These are phyloP conservation scores for Drosophila paucipuncta DNA, from an alignment of 2,888 invertebrate species.

Conservation along the genomic window DNA sequence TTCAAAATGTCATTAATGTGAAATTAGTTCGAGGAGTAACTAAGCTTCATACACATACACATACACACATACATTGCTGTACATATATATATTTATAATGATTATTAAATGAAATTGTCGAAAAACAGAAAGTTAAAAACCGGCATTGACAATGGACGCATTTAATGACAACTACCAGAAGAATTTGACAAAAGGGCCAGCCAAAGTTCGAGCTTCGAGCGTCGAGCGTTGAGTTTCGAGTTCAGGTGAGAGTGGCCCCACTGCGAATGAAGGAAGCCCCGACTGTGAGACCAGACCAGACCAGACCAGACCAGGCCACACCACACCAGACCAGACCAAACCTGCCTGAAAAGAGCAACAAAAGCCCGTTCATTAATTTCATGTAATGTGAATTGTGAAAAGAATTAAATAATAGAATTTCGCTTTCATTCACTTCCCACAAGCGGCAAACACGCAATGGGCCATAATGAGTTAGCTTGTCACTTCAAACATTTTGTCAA, in stretches of 20 bases:
- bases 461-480: conserved; percentile 51
- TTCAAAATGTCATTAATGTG: conserved; percentile 5
- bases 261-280: conserved; percentile 13
- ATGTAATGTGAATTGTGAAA: conserved; percentile 75
- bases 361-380: conserved; percentile 66
- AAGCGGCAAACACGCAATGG: conserved; percentile 63
- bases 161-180: conserved; percentile 64
- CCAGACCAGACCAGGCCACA: conserved; percentile 3
- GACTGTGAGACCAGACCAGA: conserved; percentile 6
- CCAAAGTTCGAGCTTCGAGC: conserved; percentile 6
- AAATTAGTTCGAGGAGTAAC: not conserved
- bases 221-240: conserved; percentile 13
- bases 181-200: conserved; percentile 66
- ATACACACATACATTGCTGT: not conserved
- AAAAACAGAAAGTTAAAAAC: conserved; percentile 72
- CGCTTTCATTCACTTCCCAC: conserved; percentile 81
- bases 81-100: conserved; percentile 28
- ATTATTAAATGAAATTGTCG: conserved; percentile 67
- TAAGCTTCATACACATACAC: not conserved
- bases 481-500: conserved; percentile 56
- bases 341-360: conserved; percentile 19
- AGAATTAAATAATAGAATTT: conserved; percentile 84
- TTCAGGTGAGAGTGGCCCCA: conserved; percentile 58
- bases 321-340: not conserved
- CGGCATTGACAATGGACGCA: conserved; percentile 63